These are phyloP conservation scores for Microcebus jonahi DNA, from an alignment of 2,113 vertebrate genomes.

Conservation along the genomic window DNA sequence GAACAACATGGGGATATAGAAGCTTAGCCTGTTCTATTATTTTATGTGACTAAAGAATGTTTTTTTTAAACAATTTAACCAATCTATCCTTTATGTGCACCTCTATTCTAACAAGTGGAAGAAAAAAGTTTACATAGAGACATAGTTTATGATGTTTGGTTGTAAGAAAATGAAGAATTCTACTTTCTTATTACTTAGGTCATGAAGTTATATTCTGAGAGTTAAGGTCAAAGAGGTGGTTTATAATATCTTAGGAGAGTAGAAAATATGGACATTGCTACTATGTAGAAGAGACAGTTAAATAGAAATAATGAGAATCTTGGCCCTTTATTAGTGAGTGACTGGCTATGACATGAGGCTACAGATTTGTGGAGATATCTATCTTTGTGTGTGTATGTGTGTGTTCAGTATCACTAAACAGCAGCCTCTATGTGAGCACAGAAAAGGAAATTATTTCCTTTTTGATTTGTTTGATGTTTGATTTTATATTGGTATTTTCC, in stretches of 20 bases:
- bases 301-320: neutral
- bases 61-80: neutral
- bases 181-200: neutral
- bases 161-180: neutral
- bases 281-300: neutral
- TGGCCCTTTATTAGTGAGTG: neutral
- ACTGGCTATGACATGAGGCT: neutral
- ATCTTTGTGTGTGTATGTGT: neutral
- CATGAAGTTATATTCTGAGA: neutral
- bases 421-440: neutral
- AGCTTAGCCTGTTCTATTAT: neutral
- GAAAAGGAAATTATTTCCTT: neutral
- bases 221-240: neutral
- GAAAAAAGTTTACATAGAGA: neutral
- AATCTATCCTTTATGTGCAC: neutral
- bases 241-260: neutral
- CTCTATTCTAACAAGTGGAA: neutral
- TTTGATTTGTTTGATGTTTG: neutral
- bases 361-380: neutral
- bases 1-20: neutral
- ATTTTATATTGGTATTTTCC: neutral
- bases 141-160: neutral
- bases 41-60: neutral
- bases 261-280: neutral
- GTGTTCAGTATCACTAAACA: neutral